Evolutionary conservation across 2,888 invertebrate genomes (phyloP), one percentile per base, ranked within the genome.

Genomic region (Acheta domesticus): DNA sequence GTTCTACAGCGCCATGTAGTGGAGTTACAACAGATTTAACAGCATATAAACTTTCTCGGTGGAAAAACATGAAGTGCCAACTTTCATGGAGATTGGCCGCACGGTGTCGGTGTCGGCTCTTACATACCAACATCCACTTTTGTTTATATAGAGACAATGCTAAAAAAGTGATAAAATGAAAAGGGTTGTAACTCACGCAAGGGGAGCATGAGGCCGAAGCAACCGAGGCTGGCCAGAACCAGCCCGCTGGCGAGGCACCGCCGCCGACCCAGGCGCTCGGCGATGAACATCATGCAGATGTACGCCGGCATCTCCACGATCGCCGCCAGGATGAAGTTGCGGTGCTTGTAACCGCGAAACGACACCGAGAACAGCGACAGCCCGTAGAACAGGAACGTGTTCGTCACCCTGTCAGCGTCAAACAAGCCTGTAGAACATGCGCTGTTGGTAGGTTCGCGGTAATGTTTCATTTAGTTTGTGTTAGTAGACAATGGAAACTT

Each of bases 181-280:
- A 23, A 23, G 23, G 5, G 8, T 5, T 8, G 36, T 8, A 5
- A 62, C 62, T n/a, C 62, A 62, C 62, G 62, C 62, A 62, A n/a
- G n/a, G 62, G 62, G 5, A n/a, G 16, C 62, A 92, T 89, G 83
- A 92, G 89, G 0, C 86, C 84, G 16, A 91, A 84, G 77, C 92
- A 92, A n/a, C 83, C 81, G 19, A 83, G 12, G 19, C 83, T 84
- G 48, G 83, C 83, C 36, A 83, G 49, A 12, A 82, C 75, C 16
- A 84, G 82, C 11, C 83, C 81, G 16, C 81, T 74, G 16, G 81
- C 81, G 76, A 83, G 81, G 3, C 83, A 81, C 3, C 50, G 8
- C 21, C 77, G 79, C 1, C 84, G 79, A 5, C 84, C 84, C 1
- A 82, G 48, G 8, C 78, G 74, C 2, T 80, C 78, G 83, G 93